phyloP scores from a whole-genome alignment of 2,797 vertebrate genomes.

The Heterohyrax brucei region DNA sequence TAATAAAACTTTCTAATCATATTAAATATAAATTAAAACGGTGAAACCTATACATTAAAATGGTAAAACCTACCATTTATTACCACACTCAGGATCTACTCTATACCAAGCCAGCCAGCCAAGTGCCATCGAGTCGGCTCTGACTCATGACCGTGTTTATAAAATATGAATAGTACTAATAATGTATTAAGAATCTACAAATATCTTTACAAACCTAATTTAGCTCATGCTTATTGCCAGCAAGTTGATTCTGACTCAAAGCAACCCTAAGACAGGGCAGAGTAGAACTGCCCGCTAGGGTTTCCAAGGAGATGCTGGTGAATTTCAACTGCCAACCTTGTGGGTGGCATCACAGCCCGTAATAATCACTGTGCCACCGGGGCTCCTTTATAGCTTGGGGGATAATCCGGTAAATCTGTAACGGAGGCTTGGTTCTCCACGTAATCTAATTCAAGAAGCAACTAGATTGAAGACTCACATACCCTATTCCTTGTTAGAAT shows the following conservation, averaged over 20 bases:
- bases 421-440: neutral
- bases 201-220: neutral
- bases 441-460: neutral
- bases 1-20: neutral
- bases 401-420: neutral
- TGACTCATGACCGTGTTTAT: neutral
- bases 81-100: neutral
- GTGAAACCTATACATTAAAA: neutral
- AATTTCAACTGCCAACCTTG: no score
- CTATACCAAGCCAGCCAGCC: neutral
- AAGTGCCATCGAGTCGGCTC: no score
- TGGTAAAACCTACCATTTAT: neutral
- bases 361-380: no score
- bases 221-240: neutral
- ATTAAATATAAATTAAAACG: constrained; percentile 8
- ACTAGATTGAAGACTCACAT: neutral
- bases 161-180: constrained; percentile 15
- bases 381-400: no score
- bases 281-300: no score
- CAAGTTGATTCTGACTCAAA: no score
- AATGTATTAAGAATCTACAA: neutral
- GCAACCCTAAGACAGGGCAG: no score
- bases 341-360: neutral
- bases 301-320: no score
- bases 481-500: neutral